Evolutionary conservation across 2,888 invertebrate genomes (phyloP), one percentile per base, ranked within the genome.

Genomic region (Drosophila borborema): DNA sequence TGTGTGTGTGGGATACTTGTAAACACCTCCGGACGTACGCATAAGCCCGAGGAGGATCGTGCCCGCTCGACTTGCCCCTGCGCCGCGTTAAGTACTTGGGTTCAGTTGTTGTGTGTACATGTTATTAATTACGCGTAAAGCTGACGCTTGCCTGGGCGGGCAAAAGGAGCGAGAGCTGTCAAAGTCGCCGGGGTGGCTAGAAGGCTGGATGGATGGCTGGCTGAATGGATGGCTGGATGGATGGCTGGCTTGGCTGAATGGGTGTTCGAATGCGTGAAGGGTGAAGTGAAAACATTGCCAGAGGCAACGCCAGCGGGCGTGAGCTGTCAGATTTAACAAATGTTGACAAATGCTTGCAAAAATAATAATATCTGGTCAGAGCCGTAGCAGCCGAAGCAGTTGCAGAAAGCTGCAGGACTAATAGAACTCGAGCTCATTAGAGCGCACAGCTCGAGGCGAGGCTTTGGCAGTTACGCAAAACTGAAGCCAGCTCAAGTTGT

Each of bases 261-360:
- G 38, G 31, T 51, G 56, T 61, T 46, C 48, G 63, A 49, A 59
- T 64, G 59, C 41, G n/a, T 46, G 54, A 60, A 64, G 36, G 63
- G 55, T 46, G 46, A 46, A 45, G 60, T 41, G 48, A 59, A 73
- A 76, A 70, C 66, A 70, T 49, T 51, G 73, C 89, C 78, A 66
- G 53, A 63, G 86, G 86, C 74, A 64, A 31, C 59, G 58, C 60
- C 49, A 69, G 74, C 72, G 73, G 79, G 89, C 81, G 85, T 75
- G 72, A 74, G 84, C 79, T 91, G 91, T 91, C 90, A 92, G 77
- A 89, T 74, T 81, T 90, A 91, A 92, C 92, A 91, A 91, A 91
- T 91, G 91, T 91, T 91, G 91, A 91, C 92, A 91, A 91, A 91
- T 92, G 91, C 80, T 53, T 64, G 66, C 70, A 78, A 86, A 51